Conservation (phyloP, 2,888 invertebrate species). For the Lymantria monacha region DNA sequence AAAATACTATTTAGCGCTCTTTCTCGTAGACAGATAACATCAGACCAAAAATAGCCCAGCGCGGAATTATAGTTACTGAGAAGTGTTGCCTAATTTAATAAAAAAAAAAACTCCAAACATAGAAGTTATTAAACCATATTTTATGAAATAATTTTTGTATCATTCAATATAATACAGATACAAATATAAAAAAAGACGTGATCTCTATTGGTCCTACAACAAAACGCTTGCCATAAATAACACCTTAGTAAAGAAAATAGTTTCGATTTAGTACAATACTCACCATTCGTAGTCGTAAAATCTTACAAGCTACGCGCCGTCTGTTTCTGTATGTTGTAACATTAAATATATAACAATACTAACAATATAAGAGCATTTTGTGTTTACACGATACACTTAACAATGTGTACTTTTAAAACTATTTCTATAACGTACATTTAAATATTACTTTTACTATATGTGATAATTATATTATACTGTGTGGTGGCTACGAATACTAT, state of each 20-base stretch:
- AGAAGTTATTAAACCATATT: no score
- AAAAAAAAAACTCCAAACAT: no score
- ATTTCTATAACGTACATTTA: neutral
- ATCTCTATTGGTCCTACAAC: neutral
- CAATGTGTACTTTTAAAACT: neutral
- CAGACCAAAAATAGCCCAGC: no score
- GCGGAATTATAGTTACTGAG: no score
- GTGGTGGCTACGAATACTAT: no score
- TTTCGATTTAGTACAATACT: neutral
- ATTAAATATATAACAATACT: neutral
- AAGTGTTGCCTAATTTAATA: no score
- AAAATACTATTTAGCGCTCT: no score
- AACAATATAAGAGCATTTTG: neutral
- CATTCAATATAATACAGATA: neutral
- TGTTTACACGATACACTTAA: neutral
- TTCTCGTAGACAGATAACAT: no score
- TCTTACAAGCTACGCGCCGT: neutral
- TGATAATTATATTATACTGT: neutral
- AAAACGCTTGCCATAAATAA: neutral
- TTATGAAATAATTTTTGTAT: no score
- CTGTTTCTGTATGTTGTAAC: neutral
- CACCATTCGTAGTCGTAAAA: neutral
- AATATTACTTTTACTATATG: neutral
- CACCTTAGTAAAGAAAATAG: neutral
- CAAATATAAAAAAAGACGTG: neutral